phyloP scores from a whole-genome alignment of 92 coral and sea anemone genomes.

The Nematostella vectensis region DNA sequence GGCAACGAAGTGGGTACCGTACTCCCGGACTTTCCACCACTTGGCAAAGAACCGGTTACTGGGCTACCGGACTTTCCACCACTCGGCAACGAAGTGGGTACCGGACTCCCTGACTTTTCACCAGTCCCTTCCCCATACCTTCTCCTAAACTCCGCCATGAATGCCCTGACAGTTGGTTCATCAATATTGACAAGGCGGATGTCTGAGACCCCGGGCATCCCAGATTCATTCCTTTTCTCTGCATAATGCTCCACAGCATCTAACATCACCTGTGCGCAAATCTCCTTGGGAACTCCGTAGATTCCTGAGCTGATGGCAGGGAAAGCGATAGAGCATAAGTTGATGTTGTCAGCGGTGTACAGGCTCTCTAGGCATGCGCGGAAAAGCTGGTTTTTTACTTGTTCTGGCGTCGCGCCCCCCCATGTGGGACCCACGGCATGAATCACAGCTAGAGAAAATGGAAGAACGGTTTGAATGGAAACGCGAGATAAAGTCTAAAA shows the following conservation, averaged over 20 bases:
- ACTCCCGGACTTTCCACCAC: too few species aligned
- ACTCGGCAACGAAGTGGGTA: not conserved
- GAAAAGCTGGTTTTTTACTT: conserved; percentile 10
- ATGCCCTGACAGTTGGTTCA: conserved; percentile 18
- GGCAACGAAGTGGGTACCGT: not conserved
- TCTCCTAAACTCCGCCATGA: conserved; percentile 23
- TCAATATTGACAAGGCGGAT: conserved; percentile 55
- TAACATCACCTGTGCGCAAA: conserved; percentile 58
- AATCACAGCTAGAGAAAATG: too few species aligned
- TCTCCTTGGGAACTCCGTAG: conserved; percentile 52
- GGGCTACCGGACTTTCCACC: not conserved
- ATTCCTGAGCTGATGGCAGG: conserved; percentile 72
- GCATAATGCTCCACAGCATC: conserved; percentile 29
- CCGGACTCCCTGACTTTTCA: not conserved
- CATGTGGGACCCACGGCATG: conserved; percentile 78
- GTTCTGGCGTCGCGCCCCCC: conserved; percentile 4
- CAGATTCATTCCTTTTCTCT: not conserved
- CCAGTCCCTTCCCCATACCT: conserved; percentile 26
- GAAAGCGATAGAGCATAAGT: conserved; percentile 42
- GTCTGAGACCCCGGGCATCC: conserved; percentile 13
- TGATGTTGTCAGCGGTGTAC: conserved; percentile 10
- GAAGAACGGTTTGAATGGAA: too few species aligned
- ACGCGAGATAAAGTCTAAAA: too few species aligned
- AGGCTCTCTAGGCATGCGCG: conserved; percentile 27
- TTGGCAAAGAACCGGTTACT: too few species aligned